Evolutionary conservation across 2,888 invertebrate species (phyloP).

Genomic region (Nemotelus nigrinus): DNA sequence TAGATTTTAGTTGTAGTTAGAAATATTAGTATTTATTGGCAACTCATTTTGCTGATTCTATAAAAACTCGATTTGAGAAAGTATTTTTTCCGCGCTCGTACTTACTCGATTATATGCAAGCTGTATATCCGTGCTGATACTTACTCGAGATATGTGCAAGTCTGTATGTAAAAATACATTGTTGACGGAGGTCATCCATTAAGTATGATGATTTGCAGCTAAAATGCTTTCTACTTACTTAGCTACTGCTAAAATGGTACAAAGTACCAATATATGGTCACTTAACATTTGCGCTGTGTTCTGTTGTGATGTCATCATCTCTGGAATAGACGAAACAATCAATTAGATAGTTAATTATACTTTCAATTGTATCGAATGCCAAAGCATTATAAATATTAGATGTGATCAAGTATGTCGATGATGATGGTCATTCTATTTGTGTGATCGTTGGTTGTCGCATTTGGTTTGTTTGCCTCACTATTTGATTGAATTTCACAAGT

Average conservation of each 20-base stretch:
- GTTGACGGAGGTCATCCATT: constrained; percentile 7
- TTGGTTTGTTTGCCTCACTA: no score
- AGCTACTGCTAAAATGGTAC: constrained; percentile 15
- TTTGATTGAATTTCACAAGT: no score
- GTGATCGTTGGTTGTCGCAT: background rate
- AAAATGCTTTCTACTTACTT: constrained; percentile 2
- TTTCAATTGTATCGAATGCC: constrained; percentile 37
- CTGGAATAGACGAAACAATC: constrained; percentile 37
- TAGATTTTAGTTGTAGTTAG: background rate
- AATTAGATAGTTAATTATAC: constrained; percentile 37
- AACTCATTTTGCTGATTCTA: background rate
- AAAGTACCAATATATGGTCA: background rate
- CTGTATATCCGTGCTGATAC: no score
- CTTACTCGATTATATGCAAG: no score
- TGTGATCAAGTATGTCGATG: constrained; percentile 12
- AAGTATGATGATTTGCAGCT: background rate
- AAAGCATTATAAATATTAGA: constrained; percentile 16
- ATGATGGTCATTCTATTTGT: constrained; percentile 18
- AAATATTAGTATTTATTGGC: constrained; percentile 4
- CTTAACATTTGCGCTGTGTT: background rate
- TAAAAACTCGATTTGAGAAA: no score
- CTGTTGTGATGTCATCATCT: constrained; percentile 26
- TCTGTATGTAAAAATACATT: background rate
- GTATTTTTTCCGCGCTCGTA: no score
- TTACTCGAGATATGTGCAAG: no score